Conservation (phyloP, 2,797 vertebrate species). For the Sebastes vulpes region DNA sequence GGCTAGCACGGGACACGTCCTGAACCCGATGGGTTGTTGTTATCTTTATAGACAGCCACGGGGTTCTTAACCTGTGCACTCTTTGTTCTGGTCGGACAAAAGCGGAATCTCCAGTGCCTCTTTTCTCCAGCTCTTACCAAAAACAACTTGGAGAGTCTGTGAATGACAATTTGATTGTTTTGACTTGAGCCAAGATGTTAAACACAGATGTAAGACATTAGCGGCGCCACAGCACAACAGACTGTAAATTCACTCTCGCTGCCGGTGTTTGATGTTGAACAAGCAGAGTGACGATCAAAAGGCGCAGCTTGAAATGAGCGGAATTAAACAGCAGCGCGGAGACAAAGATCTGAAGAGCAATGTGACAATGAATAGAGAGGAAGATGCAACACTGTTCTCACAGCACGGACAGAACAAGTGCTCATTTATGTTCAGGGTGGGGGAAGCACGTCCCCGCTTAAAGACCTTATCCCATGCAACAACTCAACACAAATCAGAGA, state of each 20-base stretch:
- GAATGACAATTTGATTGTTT: conserved; percentile 36
- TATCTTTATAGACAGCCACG: conserved; percentile 34
- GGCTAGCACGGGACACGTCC: conserved; percentile 11
- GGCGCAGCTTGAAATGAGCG: conserved; percentile 32
- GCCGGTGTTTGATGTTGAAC: conserved; percentile 53
- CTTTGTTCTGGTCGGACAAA: conserved; percentile 29
- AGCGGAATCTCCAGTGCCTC: neutral
- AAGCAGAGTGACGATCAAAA: conserved; percentile 51
- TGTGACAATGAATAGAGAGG: neutral
- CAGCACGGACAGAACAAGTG: neutral
- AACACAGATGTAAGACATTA: conserved; percentile 48
- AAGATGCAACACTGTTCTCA: neutral
- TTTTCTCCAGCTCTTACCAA: neutral
- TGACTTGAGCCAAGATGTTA: conserved; percentile 48
- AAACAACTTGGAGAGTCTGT: neutral
- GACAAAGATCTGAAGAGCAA: conserved; percentile 23
- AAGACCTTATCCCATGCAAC: conserved; percentile 28
- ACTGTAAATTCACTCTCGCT: conserved; percentile 35
- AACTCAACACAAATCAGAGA: conserved; percentile 37
- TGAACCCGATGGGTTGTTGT: conserved; percentile 23
- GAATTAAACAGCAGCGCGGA: conserved; percentile 32
- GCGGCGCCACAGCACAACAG: neutral
- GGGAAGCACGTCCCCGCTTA: conserved; percentile 5
- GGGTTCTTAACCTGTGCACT: conserved; percentile 31
- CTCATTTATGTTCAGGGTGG: neutral